Conservation (phyloP, 2,797 vertebrate species). For the Pseudotriccus pelzelni region DNA sequence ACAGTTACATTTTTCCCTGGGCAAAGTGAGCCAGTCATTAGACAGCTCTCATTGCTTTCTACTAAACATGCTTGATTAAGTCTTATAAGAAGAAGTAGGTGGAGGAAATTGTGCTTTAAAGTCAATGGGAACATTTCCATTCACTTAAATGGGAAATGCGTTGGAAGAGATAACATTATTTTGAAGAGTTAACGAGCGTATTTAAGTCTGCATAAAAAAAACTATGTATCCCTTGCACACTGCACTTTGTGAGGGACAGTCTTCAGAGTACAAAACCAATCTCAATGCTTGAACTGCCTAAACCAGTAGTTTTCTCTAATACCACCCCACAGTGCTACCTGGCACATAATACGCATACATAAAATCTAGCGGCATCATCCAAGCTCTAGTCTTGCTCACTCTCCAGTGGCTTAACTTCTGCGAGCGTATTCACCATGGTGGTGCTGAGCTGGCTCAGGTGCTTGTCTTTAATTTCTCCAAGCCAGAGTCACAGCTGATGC, state of each 20-base stretch:
- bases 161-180: conserved; percentile 22
- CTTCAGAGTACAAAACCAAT: background rate
- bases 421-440: background rate
- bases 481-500: conserved; percentile 39
- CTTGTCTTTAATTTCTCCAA: conserved; percentile 23
- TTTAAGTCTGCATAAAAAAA: background rate
- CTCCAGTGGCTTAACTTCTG: background rate
- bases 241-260: background rate
- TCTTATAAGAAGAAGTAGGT: conserved; percentile 7
- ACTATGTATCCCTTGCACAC: background rate
- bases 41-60: conserved; percentile 46
- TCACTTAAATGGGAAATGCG: background rate
- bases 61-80: conserved; percentile 59
- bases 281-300: background rate
- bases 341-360: background rate
- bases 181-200: background rate
- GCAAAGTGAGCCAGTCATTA: conserved; percentile 46
- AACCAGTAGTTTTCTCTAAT: background rate
- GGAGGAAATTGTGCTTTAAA: conserved; percentile 28
- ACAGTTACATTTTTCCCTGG: conserved; percentile 64
- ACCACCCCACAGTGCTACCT: background rate
- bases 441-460: conserved; percentile 16
- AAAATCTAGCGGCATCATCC: background rate
- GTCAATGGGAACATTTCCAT: conserved; percentile 29
- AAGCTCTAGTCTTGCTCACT: background rate